phyloP scores from a whole-genome alignment of 2,113 vertebrate genomes.

The Colossoma macropomum region DNA sequence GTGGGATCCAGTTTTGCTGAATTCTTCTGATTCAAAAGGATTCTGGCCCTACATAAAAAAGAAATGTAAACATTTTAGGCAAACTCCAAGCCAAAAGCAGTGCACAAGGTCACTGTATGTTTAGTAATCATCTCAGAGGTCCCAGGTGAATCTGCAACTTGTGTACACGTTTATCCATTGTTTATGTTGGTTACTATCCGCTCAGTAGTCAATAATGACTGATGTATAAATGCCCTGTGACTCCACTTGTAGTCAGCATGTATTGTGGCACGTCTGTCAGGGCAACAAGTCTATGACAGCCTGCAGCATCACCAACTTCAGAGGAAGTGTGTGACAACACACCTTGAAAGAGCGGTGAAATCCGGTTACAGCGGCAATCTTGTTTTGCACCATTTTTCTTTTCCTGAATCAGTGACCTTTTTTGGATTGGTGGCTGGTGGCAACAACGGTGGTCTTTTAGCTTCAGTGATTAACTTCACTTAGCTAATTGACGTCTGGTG shows the following conservation, averaged over 20 bases:
- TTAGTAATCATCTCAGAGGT: no score
- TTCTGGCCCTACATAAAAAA: conserved; percentile 86
- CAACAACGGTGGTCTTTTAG: conserved; percentile 50
- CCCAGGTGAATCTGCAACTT: no score
- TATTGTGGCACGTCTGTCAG: neutral
- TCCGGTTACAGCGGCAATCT: conserved; percentile 85
- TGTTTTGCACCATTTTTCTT: conserved; percentile 90
- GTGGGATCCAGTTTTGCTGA: conserved; percentile 81
- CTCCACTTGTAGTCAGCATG: neutral
- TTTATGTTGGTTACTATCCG: neutral
- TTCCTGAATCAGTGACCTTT: conserved; percentile 62
- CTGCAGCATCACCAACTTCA: neutral
- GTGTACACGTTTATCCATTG: neutral
- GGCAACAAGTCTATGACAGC: no score
- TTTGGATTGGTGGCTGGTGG: conserved; percentile 61
- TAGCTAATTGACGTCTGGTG: conserved; percentile 69
- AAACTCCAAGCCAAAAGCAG: neutral
- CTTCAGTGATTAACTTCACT: conserved; percentile 64
- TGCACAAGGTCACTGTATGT: neutral
- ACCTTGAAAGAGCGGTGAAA: conserved; percentile 95
- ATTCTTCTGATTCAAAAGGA: conserved; percentile 90
- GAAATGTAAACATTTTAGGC: neutral
- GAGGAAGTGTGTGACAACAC: conserved; percentile 28
- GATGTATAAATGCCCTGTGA: neutral
- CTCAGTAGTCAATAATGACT: neutral